Percentiles rank a stretch among this genome's conserved stretches.
These are phyloP conservation scores for Tenebrio molitor DNA, from an alignment of 1,140 invertebrate species.

Conservation along the genomic window DNA sequence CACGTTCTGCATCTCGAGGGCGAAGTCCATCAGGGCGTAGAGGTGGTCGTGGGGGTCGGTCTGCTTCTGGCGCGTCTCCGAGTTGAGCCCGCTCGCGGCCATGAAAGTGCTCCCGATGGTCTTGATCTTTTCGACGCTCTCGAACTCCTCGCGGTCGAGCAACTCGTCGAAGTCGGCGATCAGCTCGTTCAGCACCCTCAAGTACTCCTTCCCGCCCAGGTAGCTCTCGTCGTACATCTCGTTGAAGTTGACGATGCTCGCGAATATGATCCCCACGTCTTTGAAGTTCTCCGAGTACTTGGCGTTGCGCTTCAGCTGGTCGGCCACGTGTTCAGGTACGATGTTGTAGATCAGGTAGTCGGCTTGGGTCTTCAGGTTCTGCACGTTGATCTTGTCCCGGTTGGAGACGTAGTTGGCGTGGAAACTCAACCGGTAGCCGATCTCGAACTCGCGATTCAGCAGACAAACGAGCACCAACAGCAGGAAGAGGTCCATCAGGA, in stretches of 20 bases:
- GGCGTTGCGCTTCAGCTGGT: slow-evolving; percentile 91
- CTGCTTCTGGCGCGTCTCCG: slow-evolving; percentile 74
- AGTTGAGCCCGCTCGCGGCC: slow-evolving; percentile 95
- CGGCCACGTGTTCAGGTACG: slow-evolving; percentile 94
- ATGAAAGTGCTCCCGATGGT: slow-evolving; percentile 98
- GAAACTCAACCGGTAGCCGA: slow-evolving; percentile 93
- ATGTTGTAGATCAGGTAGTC: slow-evolving; percentile 97
- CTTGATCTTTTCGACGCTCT: slow-evolving; percentile 97
- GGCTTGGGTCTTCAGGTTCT: slow-evolving; percentile 93
- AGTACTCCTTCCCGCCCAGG: slow-evolving; percentile 91
- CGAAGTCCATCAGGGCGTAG: slow-evolving; percentile 90
- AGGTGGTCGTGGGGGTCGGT: slow-evolving; percentile 82
- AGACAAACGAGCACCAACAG: slow-evolving; percentile 90
- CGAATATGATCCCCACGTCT: slow-evolving; percentile 94
- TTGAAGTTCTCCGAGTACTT: slow-evolving; percentile 97
- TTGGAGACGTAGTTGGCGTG: slow-evolving; percentile 92
- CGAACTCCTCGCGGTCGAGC: slow-evolving; percentile 84
- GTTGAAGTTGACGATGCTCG: slow-evolving; percentile 95
- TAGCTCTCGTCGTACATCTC: slow-evolving; percentile 97
- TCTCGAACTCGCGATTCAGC: slow-evolving; percentile 94
- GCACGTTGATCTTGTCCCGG: slow-evolving; percentile 85
- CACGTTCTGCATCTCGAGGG: slow-evolving; percentile 87
- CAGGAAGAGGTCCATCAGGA: slow-evolving; percentile 84
- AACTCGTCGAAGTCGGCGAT: slow-evolving; percentile 97
- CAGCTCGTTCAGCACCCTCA: slow-evolving; percentile 94